Evolutionary conservation across 2,888 invertebrate species (phyloP), one percentile per base, ranked within the genome.

Genomic region (Nemotelus nigrinus): DNA sequence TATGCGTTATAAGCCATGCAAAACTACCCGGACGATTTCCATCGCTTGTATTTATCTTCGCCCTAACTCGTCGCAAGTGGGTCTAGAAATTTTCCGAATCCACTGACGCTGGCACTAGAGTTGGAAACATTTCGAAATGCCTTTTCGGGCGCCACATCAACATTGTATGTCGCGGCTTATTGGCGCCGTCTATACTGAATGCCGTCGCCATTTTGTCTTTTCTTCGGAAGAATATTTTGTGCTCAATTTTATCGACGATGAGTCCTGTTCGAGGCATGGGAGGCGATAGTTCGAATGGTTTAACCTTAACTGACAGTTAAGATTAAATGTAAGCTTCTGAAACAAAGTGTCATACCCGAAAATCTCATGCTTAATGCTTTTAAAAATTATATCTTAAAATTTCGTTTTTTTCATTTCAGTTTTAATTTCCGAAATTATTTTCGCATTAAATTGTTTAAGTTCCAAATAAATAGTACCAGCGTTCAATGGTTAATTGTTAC

Each of bases 61-160:
- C 58, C 39, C 58, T 39, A 58, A 5, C n/a, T 25, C 39, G 44
- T 65, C 8, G n/a, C 25, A 65, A 6, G 44, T 2, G 47, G 41
- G 48, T n/a, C 63, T 39, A 47, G 60, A 44, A 41, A 48, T 48
- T 43, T 74, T 10, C 63, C 60, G 47, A 41, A 60, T 44, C 74
- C 41, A 8, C 39, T 63, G n/a, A 10, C 45, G 45, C 3, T 65
- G 55, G 39, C 25, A 7, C 10, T 45, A 44, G 60, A 47, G 58
- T 68, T 44, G 65, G 67, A 47, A 60, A 47, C 41, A 67, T 77
- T 60, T 77, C 53, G 63, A 79, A 79, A 78, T 79, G 79, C 63
- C 77, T 79, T 78, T 78, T 78, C 78, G 77, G 79, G 79, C 79
- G 79, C 78, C 79, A 79, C 78, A 79, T 79, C 79, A 79, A 78